Percentiles rank a stretch among this genome's conserved stretches.
Conservation (phyloP, 2,888 invertebrate species). For the Cephalotes varians region DNA sequence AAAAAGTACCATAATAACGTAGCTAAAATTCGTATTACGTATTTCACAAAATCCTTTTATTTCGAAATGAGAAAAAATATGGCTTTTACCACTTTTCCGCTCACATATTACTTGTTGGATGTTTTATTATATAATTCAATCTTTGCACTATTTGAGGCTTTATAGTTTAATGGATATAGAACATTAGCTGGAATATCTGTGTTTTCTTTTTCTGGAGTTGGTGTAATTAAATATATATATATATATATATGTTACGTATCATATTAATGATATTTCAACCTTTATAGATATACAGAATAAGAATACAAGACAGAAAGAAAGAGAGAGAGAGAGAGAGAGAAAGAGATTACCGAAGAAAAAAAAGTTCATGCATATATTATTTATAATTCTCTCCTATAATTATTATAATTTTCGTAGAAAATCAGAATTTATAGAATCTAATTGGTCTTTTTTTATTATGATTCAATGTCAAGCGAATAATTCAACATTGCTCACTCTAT, state of each 20-base stretch:
- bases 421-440: neutral
- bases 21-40: slow-evolving; percentile 22
- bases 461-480: neutral
- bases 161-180: slow-evolving; percentile 31
- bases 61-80: slow-evolving; percentile 45
- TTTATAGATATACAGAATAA: neutral
- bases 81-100: slow-evolving; percentile 6
- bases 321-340: too few species aligned
- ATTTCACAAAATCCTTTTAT: slow-evolving; percentile 34
- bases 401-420: neutral
- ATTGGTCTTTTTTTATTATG: neutral
- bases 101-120: slow-evolving; percentile 5
- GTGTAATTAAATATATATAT: slow-evolving; percentile 32
- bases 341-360: too few species aligned
- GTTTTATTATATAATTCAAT: slow-evolving; percentile 40
- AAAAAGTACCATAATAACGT: slow-evolving; percentile 18
- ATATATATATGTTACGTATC: slow-evolving; percentile 20
- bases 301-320: neutral
- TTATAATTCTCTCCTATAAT: slow-evolving; percentile 11
- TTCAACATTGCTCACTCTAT: neutral
- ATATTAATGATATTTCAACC: neutral
- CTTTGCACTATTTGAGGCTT: slow-evolving; percentile 34
- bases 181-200: slow-evolving; percentile 17
- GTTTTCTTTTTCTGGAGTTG: slow-evolving; percentile 24
- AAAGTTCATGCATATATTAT: neutral